Conservation (phyloP, 1,140 invertebrate genomes). For the Dinothrombium tinctorium region DNA sequence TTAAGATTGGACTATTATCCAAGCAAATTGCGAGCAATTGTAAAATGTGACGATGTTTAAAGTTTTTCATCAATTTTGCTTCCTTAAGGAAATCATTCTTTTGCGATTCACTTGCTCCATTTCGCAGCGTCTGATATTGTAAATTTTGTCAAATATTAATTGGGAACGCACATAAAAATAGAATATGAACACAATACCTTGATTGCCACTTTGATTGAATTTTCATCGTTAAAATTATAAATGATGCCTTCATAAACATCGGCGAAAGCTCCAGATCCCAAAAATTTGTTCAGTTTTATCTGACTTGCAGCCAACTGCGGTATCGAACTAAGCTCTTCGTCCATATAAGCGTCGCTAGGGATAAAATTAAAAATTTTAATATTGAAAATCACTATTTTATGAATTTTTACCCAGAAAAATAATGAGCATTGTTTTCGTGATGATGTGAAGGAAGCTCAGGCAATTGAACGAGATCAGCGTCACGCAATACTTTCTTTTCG, state of each 20-base stretch:
- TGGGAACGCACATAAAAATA: too few relatives aligned
- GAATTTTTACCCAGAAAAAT: conserved; percentile 4
- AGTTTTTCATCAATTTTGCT: conserved; percentile 86
- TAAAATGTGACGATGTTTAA: conserved; percentile 84
- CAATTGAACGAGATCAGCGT: conserved; percentile 5
- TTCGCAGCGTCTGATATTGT: conserved; percentile 68
- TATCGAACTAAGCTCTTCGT: background rate
- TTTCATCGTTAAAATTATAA: too few relatives aligned
- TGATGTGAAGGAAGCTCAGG: conserved; percentile 8
- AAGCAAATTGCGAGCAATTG: conserved; percentile 75
- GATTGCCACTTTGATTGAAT: background rate
- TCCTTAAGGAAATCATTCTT: conserved; percentile 88
- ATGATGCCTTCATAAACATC: background rate
- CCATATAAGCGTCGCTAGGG: background rate
- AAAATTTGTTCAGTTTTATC: background rate
- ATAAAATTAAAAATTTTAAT: too few relatives aligned
- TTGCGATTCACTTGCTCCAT: conserved; percentile 62
- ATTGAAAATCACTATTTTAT: too few relatives aligned
- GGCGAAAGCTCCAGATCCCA: conserved; percentile 1
- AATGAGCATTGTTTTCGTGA: conserved; percentile 5
- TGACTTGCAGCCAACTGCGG: background rate
- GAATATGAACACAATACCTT: conserved; percentile 3
- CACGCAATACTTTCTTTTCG: too few relatives aligned
- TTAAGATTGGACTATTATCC: conserved; percentile 74
- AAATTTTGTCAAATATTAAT: too few relatives aligned